A percentile compares a stretch with the other conserved stretches of the same genome.
Evolutionary conservation across 2,113 vertebrate genomes (phyloP).

Genomic region (Archilochus colubris): DNA sequence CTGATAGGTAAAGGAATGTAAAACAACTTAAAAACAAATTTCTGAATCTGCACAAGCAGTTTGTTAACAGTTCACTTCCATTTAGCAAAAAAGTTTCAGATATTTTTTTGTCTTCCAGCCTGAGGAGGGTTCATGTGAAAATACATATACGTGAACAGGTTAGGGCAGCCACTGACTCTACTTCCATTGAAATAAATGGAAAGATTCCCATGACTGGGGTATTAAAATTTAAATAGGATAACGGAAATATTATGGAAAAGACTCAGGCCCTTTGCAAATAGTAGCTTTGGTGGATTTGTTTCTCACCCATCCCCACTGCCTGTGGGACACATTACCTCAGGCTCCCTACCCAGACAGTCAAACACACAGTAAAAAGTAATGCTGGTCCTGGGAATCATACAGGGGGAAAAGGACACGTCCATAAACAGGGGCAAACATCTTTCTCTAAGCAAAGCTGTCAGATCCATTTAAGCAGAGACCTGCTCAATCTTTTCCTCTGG

Average conservation of each 20-base stretch:
- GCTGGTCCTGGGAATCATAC: constrained; percentile 75
- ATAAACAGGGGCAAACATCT: constrained; percentile 79
- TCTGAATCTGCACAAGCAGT: not conserved
- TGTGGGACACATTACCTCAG: constrained; percentile 5
- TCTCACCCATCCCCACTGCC: constrained; percentile 61
- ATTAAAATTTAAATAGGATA: constrained; percentile 50
- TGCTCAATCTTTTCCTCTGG: constrained; percentile 67
- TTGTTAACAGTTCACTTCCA: not conserved
- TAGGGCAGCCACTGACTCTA: not conserved
- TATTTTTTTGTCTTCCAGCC: constrained; percentile 1
- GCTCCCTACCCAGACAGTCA: constrained; percentile 63
- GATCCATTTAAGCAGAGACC: constrained; percentile 68
- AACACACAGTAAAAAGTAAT: constrained; percentile 75
- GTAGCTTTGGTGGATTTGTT: constrained; percentile 39
- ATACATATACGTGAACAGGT: not conserved
- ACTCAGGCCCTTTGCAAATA: not conserved
- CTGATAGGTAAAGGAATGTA: not conserved
- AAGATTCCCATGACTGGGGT: not conserved
- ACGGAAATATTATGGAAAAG: constrained; percentile 31
- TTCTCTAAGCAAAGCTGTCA: constrained; percentile 75
- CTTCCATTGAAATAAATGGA: not conserved
- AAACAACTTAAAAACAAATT: not conserved
- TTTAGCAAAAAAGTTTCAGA: not conserved
- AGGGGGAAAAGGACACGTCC: constrained; percentile 63
- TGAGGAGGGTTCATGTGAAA: not conserved